Evolutionary conservation across 1,140 invertebrate genomes (phyloP).

Genomic region (Chironomus tepperi): DNA sequence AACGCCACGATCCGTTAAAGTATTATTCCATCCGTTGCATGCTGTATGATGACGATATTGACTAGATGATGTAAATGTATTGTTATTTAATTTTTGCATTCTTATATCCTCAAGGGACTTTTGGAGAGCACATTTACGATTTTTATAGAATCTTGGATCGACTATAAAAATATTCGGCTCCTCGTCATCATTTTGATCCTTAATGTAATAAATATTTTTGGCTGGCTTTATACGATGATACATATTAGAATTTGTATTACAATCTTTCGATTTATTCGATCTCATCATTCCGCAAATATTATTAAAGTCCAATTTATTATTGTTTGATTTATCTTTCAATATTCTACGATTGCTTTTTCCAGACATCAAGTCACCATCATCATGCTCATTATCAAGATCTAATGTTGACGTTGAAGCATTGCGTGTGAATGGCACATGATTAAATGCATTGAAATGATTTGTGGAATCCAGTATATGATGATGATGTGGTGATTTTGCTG

Average conservation of each 20-base stretch:
- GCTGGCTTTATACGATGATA: constrained; percentile 10
- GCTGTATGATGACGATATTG: neutral
- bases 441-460: neutral
- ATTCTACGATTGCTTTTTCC: constrained; percentile 9
- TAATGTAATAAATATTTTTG: constrained; percentile 9
- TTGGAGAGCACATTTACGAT: neutral
- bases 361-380: neutral
- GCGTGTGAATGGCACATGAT: constrained; percentile 22
- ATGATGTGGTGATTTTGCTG: neutral
- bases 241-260: neutral
- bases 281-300: constrained; percentile 14
- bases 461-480: neutral
- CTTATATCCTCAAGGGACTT: constrained; percentile 12
- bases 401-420: constrained; percentile 17
- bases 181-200: neutral
- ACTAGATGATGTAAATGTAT: neutral
- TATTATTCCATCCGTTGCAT: constrained; percentile 1
- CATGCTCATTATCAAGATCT: neutral
- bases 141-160: neutral
- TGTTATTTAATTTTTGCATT: constrained; percentile 6
- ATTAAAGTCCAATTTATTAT: constrained; percentile 18
- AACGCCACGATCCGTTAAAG: neutral
- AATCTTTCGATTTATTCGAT: neutral
- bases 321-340: constrained; percentile 3
- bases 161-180: constrained; percentile 16